phyloP scores from a whole-genome alignment of 2,113 vertebrate genomes.

The Antechinus flavipes region DNA sequence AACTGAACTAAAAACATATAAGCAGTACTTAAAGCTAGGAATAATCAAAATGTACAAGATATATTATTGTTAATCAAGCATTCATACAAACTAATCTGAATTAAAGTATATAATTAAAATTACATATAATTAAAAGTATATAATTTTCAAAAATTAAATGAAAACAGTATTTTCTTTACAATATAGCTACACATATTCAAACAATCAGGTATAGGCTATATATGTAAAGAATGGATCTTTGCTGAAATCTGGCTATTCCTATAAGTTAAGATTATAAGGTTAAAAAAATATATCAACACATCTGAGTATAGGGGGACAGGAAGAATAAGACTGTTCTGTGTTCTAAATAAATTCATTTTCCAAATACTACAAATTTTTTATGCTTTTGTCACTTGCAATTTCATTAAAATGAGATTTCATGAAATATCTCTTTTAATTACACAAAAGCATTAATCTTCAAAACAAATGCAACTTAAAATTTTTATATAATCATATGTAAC shows the following conservation, averaged over 20 bases:
- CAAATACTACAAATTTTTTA: conserved; percentile 4
- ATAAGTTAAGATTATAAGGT: not conserved
- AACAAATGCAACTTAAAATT: conserved; percentile 68
- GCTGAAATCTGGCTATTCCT: not conserved
- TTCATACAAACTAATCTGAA: conserved; percentile 42
- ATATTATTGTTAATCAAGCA: conserved; percentile 46
- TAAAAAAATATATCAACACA: not conserved
- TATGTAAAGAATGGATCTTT: not conserved
- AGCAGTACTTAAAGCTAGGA: conserved; percentile 22
- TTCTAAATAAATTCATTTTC: conserved; percentile 15
- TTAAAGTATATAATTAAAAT: conserved; percentile 48
- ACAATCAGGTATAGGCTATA: not conserved
- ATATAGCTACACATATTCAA: not conserved
- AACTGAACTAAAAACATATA: conserved; percentile 18
- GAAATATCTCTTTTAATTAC: conserved; percentile 29
- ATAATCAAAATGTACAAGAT: conserved; percentile 44
- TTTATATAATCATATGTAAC: conserved; percentile 47
- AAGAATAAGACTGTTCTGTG: conserved; percentile 5
- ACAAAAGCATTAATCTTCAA: conserved; percentile 59
- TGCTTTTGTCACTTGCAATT: conserved; percentile 2
- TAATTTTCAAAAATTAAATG: conserved; percentile 36
- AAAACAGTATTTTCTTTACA: conserved; percentile 22
- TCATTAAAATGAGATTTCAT: conserved; percentile 4
- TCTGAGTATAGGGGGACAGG: conserved; percentile 24
- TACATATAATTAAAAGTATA: conserved; percentile 18